These are phyloP conservation scores for Acleris holmiana DNA, from an alignment of 2,888 invertebrate genomes.

Conservation along the genomic window DNA sequence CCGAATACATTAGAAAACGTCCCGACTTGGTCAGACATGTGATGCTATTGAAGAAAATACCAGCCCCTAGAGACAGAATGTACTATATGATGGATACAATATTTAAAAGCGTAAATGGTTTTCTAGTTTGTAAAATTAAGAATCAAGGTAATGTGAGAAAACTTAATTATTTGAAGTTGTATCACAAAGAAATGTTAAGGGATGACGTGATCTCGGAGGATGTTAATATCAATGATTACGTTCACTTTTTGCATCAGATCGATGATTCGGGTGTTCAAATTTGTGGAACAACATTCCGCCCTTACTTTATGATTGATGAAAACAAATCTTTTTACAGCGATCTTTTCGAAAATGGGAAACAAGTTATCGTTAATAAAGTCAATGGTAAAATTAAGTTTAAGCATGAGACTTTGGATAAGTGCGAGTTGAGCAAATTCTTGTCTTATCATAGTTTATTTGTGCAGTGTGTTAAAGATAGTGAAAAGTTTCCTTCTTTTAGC, in stretches of 20 bases:
- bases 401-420: conserved; percentile 41
- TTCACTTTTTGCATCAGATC: conserved; percentile 44
- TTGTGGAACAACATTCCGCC: conserved; percentile 48
- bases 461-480: conserved; percentile 31
- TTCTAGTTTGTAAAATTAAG: too few relatives aligned
- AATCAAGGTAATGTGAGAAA: conserved; percentile 44
- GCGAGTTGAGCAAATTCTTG: conserved; percentile 43
- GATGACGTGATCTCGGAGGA: conserved; percentile 44
- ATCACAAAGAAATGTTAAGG: conserved; percentile 47
- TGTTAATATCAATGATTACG: conserved; percentile 49
- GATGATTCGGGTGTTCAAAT: conserved; percentile 35
- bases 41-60: conserved; percentile 44
- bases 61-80: conserved; percentile 42
- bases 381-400: conserved; percentile 39
- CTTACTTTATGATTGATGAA: conserved; percentile 46
- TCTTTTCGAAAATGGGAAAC: conserved; percentile 41
- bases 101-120: too few relatives aligned
- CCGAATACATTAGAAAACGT: conserved; percentile 46
- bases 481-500: conserved; percentile 38
- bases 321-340: conserved; percentile 24
- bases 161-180: conserved; percentile 50
- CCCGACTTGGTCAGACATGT: conserved; percentile 43
- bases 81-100: conserved; percentile 45
- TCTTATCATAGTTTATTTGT: conserved; percentile 43
- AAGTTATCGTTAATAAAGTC: conserved; percentile 44